Evolutionary conservation across 2,888 invertebrate species (phyloP).

Genomic region (Platycheirus rosarum): DNA sequence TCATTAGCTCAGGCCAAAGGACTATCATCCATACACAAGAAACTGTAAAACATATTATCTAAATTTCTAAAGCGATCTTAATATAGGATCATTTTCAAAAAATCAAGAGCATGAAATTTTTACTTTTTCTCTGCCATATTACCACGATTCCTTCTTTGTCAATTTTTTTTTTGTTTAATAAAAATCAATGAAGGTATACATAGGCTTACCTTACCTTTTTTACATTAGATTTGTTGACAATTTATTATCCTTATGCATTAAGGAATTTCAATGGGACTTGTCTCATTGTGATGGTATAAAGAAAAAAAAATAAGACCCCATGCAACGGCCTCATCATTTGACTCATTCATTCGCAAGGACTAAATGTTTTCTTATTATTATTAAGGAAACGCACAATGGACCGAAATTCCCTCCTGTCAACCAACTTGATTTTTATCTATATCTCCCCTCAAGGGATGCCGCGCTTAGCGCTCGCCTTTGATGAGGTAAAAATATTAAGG

Average conservation of each 20-base stretch:
- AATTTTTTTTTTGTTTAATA: conserved; percentile 20
- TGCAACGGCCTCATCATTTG: conserved; percentile 62
- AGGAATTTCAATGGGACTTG: conserved; percentile 55
- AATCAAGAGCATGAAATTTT: conserved; percentile 72
- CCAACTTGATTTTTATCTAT: conserved; percentile 70
- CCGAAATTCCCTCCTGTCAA: conserved; percentile 46
- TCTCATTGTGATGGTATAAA: conserved; percentile 18
- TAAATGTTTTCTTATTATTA: conserved; percentile 60
- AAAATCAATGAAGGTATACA: background rate
- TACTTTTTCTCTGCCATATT: conserved; percentile 46
- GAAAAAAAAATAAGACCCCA: conserved; percentile 30
- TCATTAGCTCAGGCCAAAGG: conserved; percentile 53
- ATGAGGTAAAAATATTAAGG: conserved; percentile 82
- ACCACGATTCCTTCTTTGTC: conserved; percentile 12
- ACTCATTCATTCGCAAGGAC: conserved; percentile 68
- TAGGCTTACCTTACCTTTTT: background rate
- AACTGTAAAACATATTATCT: conserved; percentile 25
- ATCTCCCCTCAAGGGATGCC: conserved; percentile 60
- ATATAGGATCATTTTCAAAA: conserved; percentile 68
- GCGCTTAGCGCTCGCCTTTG: conserved; percentile 78
- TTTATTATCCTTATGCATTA: conserved; percentile 73
- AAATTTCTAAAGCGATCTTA: conserved; percentile 19
- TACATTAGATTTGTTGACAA: conserved; percentile 67
- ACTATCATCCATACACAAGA: conserved; percentile 24
- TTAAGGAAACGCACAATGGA: conserved; percentile 48